phyloP scores from a whole-genome alignment of 2,797 vertebrate genomes.

The Sebastes taczanowskii region DNA sequence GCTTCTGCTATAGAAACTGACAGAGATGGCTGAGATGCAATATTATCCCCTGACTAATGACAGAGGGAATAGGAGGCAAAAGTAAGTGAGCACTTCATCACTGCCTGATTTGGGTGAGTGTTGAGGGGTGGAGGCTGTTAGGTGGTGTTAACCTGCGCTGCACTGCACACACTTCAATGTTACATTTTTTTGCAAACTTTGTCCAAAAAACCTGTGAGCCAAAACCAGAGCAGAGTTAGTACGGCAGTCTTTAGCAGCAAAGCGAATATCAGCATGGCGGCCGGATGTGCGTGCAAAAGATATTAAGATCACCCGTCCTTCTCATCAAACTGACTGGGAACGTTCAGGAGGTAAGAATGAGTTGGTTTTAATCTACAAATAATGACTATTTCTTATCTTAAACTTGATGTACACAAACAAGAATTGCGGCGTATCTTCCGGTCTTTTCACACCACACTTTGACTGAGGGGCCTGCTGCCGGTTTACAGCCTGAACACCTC shows the following conservation, averaged over 20 bases:
- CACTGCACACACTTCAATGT: background rate
- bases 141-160: slow-evolving; percentile 12
- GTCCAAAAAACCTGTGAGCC: slow-evolving; percentile 18
- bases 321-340: background rate
- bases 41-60: slow-evolving; percentile 41
- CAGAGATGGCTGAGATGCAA: slow-evolving; percentile 41
- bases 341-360: background rate
- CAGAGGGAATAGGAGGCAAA: slow-evolving; percentile 28
- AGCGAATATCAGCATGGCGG: background rate
- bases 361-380: background rate
- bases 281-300: background rate
- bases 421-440: background rate
- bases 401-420: background rate
- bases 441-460: slow-evolving; percentile 16
- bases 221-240: slow-evolving; percentile 34
- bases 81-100: slow-evolving; percentile 50
- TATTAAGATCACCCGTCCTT: background rate
- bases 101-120: slow-evolving; percentile 37
- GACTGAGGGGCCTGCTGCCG: background rate
- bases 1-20: slow-evolving; percentile 42
- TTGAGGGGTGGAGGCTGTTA: slow-evolving; percentile 8
- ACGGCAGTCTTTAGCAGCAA: slow-evolving; percentile 12
- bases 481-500: slow-evolving; percentile 27
- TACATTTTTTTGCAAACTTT: background rate
- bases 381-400: background rate